Percentiles rank a stretch among this genome's conserved stretches.
Conservation (phyloP, 53 echinoderm and acorn worm species). For the Paracentrotus lividus region DNA sequence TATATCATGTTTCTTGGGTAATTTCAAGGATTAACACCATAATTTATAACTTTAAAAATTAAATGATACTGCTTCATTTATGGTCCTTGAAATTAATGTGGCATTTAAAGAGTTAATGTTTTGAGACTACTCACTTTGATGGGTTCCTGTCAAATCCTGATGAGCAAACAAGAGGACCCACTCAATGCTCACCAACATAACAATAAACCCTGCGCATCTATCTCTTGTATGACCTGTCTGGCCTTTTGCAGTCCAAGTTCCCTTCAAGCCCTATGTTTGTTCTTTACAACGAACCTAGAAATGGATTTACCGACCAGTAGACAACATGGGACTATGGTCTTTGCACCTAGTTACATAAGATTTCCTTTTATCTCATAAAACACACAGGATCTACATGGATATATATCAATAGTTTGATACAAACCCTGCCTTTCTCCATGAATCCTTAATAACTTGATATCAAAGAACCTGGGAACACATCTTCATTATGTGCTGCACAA, state of each 20-base stretch:
- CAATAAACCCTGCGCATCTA: conserved; percentile 6
- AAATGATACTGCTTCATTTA: too few species aligned
- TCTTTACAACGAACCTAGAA: conserved; percentile 19
- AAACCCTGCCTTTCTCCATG: not conserved
- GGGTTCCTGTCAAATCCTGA: not conserved
- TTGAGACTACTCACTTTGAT: conserved; percentile 39
- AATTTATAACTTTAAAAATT: too few species aligned
- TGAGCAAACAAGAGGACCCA: conserved; percentile 22
- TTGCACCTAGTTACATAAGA: conserved; percentile 59
- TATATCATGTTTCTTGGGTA: too few species aligned
- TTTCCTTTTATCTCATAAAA: not conserved
- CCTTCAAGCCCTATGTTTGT: conserved; percentile 44
- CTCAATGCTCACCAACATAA: conserved; percentile 18
- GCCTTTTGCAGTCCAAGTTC: conserved; percentile 30
- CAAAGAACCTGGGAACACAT: too few species aligned
- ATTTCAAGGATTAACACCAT: too few species aligned
- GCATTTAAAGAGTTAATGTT: too few species aligned
- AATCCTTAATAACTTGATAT: not conserved
- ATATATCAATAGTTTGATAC: not conserved
- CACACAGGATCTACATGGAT: not conserved
- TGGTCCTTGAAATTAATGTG: too few species aligned
- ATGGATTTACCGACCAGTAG: conserved; percentile 3
- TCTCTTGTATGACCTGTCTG: conserved; percentile 10
- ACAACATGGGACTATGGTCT: not conserved
- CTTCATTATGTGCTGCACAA: too few species aligned